phyloP scores from a whole-genome alignment of 2,113 vertebrate species.

The Donacobius atricapilla region DNA sequence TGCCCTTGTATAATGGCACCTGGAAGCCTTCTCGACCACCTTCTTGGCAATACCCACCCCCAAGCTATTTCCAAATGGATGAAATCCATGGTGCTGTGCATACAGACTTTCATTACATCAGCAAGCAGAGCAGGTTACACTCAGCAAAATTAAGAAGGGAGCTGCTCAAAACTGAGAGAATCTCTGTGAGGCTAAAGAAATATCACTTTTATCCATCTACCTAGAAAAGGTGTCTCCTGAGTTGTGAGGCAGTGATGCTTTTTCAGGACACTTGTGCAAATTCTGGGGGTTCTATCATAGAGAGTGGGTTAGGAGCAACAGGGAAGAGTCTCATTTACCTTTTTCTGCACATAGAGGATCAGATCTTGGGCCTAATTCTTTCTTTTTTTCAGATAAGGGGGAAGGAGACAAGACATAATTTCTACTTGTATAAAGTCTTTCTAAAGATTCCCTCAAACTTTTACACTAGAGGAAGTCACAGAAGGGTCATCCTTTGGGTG shows the following conservation, averaged over 20 bases:
- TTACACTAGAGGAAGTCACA: neutral
- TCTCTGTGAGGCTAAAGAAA: neutral
- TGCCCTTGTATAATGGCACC: neutral
- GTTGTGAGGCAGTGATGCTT: neutral
- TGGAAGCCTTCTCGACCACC: neutral
- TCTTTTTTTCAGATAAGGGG: neutral
- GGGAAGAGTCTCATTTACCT: neutral
- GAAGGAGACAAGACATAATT: neutral
- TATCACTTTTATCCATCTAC: neutral
- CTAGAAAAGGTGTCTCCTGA: neutral
- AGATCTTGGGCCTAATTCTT: neutral
- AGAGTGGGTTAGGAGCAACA: neutral
- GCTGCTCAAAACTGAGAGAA: neutral
- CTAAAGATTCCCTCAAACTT: neutral
- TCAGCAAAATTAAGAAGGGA: neutral
- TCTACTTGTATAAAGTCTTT: neutral
- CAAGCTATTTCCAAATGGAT: neutral
- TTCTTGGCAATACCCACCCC: neutral
- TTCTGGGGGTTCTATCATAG: neutral
- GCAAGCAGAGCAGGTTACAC: neutral
- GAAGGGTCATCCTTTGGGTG: neutral
- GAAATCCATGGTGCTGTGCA: neutral
- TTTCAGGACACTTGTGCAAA: neutral
- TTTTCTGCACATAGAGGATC: neutral
- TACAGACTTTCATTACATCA: rapidly evolving